A percentile compares a stretch with the other conserved stretches of the same genome.
phyloP scores from a whole-genome alignment of 2,888 invertebrate genomes.

The Lochmaea capreae region DNA sequence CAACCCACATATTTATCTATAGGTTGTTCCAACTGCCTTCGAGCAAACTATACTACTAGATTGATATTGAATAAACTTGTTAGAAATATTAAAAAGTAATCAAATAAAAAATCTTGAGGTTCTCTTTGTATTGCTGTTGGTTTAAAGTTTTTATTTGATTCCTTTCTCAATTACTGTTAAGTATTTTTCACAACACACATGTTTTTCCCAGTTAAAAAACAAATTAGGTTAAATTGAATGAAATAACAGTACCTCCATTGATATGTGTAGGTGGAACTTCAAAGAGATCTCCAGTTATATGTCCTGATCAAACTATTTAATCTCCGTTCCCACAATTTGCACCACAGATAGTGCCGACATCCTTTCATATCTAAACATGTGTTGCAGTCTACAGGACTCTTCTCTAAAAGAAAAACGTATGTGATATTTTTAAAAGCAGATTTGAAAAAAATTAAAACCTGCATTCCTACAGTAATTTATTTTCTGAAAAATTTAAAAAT shows the following conservation, averaged over 20 bases:
- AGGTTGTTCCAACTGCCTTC: too few relatives aligned
- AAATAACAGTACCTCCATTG: background rate
- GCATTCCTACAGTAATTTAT: background rate
- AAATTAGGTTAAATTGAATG: background rate
- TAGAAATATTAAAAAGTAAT: background rate
- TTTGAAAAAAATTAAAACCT: background rate
- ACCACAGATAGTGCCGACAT: background rate
- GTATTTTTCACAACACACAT: background rate
- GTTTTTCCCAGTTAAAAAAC: background rate
- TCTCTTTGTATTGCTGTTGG: too few relatives aligned
- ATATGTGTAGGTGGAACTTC: background rate
- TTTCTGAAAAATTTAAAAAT: background rate
- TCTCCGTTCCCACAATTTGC: constrained; percentile 3
- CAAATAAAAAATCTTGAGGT: background rate
- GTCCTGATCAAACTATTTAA: constrained; percentile 6
- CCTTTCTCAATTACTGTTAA: background rate
- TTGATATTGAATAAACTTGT: background rate
- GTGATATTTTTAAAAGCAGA: background rate
- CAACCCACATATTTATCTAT: too few relatives aligned
- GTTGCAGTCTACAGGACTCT: background rate
- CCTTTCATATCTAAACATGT: constrained; percentile 5
- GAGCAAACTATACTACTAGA: background rate
- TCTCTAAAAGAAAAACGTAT: constrained; percentile 10
- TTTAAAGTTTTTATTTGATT: background rate
- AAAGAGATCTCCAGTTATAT: constrained; percentile 1